Conservation (phyloP, 2,113 vertebrate genomes). For the Mirza zaza region DNA sequence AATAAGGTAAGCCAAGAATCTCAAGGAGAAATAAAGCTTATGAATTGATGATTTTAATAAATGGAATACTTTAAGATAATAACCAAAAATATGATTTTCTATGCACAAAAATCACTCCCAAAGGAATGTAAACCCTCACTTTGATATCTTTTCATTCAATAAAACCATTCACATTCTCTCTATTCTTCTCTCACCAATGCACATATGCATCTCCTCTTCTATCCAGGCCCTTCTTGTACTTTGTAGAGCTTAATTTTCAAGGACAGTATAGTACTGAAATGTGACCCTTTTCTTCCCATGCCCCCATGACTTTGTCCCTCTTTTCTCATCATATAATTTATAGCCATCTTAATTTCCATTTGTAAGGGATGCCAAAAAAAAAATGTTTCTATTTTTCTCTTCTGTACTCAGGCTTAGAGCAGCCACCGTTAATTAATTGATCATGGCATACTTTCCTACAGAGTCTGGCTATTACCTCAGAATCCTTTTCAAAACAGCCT, state of each 20-base stretch:
- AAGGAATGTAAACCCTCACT: background rate
- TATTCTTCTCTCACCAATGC: background rate
- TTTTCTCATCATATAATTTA: background rate
- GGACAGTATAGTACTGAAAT: background rate
- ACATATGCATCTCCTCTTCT: background rate
- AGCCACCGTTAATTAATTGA: background rate
- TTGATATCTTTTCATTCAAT: background rate
- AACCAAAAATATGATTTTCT: background rate
- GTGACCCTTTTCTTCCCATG: background rate
- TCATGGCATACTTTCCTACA: background rate
- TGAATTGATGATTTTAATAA: background rate
- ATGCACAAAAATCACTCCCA: background rate
- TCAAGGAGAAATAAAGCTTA: background rate
- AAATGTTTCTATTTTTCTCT: background rate
- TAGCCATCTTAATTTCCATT: background rate
- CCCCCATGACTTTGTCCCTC: rapidly evolving
- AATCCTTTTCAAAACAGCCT: background rate
- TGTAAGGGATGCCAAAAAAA: background rate
- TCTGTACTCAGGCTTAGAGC: background rate
- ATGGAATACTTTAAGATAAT: background rate
- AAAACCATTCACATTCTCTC: background rate
- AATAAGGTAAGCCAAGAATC: background rate
- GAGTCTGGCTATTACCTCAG: background rate
- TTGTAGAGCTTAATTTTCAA: background rate
- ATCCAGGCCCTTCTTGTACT: too few species aligned